Conservation (phyloP, 1,140 invertebrate species). For the Subanguina moxae region DNA sequence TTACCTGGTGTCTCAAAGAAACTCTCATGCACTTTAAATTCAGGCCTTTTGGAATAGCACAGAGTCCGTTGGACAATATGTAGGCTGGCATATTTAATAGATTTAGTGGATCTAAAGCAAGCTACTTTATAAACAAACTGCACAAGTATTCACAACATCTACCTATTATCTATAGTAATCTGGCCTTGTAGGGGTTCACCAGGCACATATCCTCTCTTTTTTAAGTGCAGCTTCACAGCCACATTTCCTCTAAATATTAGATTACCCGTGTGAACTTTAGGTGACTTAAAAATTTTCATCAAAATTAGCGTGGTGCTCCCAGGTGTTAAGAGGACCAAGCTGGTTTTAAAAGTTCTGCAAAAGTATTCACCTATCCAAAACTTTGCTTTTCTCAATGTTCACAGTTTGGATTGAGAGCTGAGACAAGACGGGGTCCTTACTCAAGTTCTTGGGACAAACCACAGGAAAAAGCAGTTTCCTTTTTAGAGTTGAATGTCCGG, state of each 20-base stretch:
- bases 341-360: too few species aligned
- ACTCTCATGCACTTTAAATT: constrained; percentile 31
- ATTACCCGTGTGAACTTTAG: too few species aligned
- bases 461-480: constrained; percentile 26
- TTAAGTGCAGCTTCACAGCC: not conserved
- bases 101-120: constrained; percentile 24
- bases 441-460: constrained; percentile 19
- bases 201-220: constrained; percentile 23
- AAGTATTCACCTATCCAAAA: not conserved
- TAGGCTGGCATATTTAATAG: constrained; percentile 24
- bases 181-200: constrained; percentile 21
- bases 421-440: not conserved
- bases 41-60: constrained; percentile 29
- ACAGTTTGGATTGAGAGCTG: not conserved
- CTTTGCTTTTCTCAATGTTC: constrained; percentile 4
- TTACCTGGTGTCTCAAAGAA: constrained; percentile 13
- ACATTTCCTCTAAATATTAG: constrained; percentile 14
- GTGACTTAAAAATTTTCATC: too few species aligned
- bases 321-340: too few species aligned
- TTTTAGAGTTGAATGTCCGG: constrained; percentile 5
- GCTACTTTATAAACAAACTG: too few species aligned
- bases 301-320: too few species aligned
- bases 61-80: constrained; percentile 22
- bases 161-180: constrained; percentile 30
- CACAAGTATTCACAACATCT: too few species aligned